Base-by-base conservation (phyloP, 2,113 vertebrate species). In the Myrmecophaga tridactyla region DNA sequence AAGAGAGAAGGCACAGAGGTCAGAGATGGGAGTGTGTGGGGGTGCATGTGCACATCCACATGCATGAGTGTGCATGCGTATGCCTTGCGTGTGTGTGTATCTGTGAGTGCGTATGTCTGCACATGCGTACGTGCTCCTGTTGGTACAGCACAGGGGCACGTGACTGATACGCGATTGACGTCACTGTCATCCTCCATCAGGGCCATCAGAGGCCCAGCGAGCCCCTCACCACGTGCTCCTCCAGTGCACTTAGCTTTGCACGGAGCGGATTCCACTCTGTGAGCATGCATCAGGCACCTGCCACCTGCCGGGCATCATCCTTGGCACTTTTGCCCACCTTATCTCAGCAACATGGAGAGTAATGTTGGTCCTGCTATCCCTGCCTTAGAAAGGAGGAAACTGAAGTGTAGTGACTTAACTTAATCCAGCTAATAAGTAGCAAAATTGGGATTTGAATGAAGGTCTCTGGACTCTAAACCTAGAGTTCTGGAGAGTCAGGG, bases 11-110 rank as follows among this genome's bases (percentile, higher is more conserved):
- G 58, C 0, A 86, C 25, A 18, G 31, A 48, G 41, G 29, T 34
- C 36, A 92, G 65, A 92, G 58, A 39, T 36, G n/a, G 15, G 83
- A 53, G 41, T 14, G 1, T 23, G 39, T 17, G 48, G 17, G 29
- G 10, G 23, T 27, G 7, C 10, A 4, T 3, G 39, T 34, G 0
- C 18, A 39, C 31, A 21, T 20, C 6, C 46, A 0, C 1, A 15
- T 63, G n/a, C 12, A 7, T 11, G 7, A 25, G 36, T 15, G 3
- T 18, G 31, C 25, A 12, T 14, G 17, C n/a, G 9, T 23, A 41
- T 9, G 36, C 69, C 39, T 8, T 25, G 18, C 9, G 10, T 5
- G n/a, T 23, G 21, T 41, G 25, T 7, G 10, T 4, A 18, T 1
- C 6, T 3, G 3, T 76, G 14, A 29, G 17, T 9, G 0, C 18